phyloP scores from a whole-genome alignment of 1,140 invertebrate genomes.

The Platyura marginata region DNA sequence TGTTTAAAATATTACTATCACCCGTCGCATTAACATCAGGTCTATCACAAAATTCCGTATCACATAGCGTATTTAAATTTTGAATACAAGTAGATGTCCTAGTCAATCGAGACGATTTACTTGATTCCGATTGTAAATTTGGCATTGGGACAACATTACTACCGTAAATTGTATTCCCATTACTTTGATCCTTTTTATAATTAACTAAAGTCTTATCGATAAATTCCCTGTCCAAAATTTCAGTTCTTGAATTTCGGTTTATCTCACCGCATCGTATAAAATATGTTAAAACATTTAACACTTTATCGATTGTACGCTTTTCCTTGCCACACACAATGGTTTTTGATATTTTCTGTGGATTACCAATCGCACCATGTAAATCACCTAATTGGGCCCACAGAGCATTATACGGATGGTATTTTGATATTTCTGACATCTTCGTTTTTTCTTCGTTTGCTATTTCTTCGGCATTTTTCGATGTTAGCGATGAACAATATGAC shows the following conservation, averaged over 20 bases:
- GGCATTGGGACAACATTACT: constrained; percentile 8
- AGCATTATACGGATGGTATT: constrained; percentile 47
- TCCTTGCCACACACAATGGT: constrained; percentile 59
- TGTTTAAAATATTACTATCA: not conserved
- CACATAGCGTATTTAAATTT: not conserved
- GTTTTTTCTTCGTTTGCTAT: constrained; percentile 15
- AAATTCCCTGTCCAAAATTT: constrained; percentile 20
- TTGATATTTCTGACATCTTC: constrained; percentile 18
- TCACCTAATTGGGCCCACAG: constrained; percentile 74
- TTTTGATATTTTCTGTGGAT: constrained; percentile 49
- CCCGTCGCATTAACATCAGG: not conserved
- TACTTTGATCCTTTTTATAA: no score
- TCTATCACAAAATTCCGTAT: not conserved
- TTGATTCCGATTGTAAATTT: not conserved
- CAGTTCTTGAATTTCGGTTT: constrained; percentile 22
- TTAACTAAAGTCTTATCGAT: constrained; percentile 1
- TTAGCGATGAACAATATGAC: not conserved
- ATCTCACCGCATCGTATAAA: constrained; percentile 65
- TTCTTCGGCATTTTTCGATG: not conserved
- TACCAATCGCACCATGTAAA: constrained; percentile 62
- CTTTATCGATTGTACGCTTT: constrained; percentile 43
- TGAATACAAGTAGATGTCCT: not conserved
- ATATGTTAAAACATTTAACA: constrained; percentile 56
- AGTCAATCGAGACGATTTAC: not conserved
- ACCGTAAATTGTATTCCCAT: not conserved